A percentile compares a stretch with the other conserved stretches of the same genome.
These are phyloP conservation scores for Sinella curviseta DNA, from an alignment of 1,140 invertebrate species.

Conservation along the genomic window DNA sequence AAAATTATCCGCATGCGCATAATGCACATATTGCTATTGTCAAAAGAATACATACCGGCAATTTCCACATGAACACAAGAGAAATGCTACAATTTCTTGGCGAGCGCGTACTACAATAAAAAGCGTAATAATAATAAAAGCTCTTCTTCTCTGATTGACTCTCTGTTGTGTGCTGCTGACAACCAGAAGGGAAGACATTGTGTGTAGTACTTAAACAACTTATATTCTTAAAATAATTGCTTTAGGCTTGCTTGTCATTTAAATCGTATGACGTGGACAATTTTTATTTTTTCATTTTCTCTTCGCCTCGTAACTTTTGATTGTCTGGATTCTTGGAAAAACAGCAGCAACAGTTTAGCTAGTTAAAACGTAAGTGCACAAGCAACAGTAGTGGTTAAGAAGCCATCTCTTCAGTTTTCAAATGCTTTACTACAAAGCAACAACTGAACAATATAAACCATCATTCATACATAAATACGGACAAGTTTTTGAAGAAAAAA, in stretches of 20 bases:
- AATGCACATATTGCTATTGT: no score
- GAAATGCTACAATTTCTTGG: not conserved
- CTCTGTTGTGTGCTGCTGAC: not conserved
- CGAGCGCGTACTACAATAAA: not conserved
- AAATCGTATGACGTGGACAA: conserved; percentile 8
- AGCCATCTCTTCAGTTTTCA: not conserved
- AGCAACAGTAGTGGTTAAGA: no score
- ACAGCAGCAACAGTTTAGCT: not conserved
- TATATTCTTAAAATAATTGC: conserved; percentile 5
- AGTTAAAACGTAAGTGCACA: not conserved
- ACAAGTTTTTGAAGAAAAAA: no score
- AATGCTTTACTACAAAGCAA: no score
- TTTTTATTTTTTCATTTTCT: no score
- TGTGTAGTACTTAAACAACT: not conserved
- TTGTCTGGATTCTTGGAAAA: conserved; percentile 13
- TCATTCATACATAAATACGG: no score
- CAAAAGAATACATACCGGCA: not conserved
- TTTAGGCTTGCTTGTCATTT: conserved; percentile 12
- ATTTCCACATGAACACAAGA: not conserved
- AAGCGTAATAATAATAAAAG: not conserved
- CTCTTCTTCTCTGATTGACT: not conserved
- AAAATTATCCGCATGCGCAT: no score
- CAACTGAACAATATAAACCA: no score
- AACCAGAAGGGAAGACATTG: not conserved
- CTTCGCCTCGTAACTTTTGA: not conserved